Base-by-base conservation (phyloP, 2,888 invertebrate genomes). In the Chaetogeoica ovagalla region DNA sequence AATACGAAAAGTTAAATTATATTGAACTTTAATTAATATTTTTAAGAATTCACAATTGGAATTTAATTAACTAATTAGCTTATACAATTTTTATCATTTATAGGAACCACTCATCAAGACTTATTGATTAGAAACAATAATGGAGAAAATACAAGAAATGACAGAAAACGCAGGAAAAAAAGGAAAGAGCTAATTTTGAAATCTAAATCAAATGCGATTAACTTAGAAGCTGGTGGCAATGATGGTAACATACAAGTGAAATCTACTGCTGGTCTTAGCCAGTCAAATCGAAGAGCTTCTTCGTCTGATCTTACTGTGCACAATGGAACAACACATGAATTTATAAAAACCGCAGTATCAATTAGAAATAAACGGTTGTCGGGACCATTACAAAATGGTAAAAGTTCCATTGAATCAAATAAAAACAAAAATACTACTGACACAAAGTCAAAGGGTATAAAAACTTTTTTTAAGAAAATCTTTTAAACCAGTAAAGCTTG, bases 121-220 rank as follows among this genome's bases (percentile, higher is more conserved):
- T 87, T 91, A 39, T 85, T 90, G 83, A 89, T 90, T 77, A 87
- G 89, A 30, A 89, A 89, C 76, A 88, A 88, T 0, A 81, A 87
- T 77, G 82, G 84, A 48, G 83, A 83, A 39, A 81, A 82, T 82
- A 84, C 84, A 55, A 86, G 85, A 84, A 84, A 83, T 19, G 86
- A 85, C 73, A 85, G 84, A 69, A 86, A 87, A 82, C 85, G 87
- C 88, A 88, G 83, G 87, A 88, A 84, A 87, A 87, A 86, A 87
- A 88, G 83, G 89, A 89, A 84, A 85, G 85, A 82, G 84, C 86
- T 77, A 79, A 83, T 60, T 81, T 82, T 60, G 74, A 82, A 30
- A 81, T 66, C 74, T 30, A 76, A 82, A 59, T 66, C 57, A 48
- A 75, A 82, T 68, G 82, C 81, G 65, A 81, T 81, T 15, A 82